Percentiles rank a stretch among this genome's conserved stretches.
These are phyloP conservation scores for Patiria pectinifera DNA, from an alignment of 53 echinoderm and acorn worm species.

Conservation along the genomic window DNA sequence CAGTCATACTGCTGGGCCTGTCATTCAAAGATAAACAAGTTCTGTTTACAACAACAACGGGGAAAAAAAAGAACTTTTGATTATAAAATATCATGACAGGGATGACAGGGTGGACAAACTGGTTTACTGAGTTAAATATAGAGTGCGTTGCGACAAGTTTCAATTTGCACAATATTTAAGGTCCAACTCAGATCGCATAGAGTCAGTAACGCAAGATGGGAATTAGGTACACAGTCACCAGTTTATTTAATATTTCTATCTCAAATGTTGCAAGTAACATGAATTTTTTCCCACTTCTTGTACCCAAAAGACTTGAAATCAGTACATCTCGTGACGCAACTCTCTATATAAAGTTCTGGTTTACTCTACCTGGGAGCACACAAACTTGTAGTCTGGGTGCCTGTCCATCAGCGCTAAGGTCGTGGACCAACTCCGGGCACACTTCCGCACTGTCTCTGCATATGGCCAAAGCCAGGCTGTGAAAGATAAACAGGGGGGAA, in stretches of 20 bases:
- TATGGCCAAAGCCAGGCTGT: slow-evolving; percentile 96
- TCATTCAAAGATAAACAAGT: not conserved
- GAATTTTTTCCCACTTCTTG: too few species aligned
- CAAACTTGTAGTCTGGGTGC: slow-evolving; percentile 83
- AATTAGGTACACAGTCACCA: too few species aligned
- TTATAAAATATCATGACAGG: not conserved
- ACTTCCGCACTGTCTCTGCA: slow-evolving; percentile 89
- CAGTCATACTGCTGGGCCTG: slow-evolving; percentile 96
- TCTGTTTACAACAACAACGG: not conserved
- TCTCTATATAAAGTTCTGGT: not conserved
- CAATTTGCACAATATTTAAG: too few species aligned
- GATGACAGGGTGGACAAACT: too few species aligned
- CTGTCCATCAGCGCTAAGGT: slow-evolving; percentile 77
- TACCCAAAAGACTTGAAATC: too few species aligned
- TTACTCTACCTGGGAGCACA: slow-evolving; percentile 85
- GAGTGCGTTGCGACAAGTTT: too few species aligned
- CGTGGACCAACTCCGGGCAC: slow-evolving; percentile 89
- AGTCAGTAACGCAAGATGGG: too few species aligned
- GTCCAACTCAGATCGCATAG: too few species aligned
- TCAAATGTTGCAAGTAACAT: too few species aligned
- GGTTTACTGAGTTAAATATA: too few species aligned
- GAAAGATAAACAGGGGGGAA: not conserved
- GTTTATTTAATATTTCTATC: too few species aligned
- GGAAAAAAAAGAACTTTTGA: not conserved
- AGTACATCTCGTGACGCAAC: too few species aligned